phyloP scores from a whole-genome alignment of 2,888 invertebrate species.

The Caenorhabditis macrosperma region DNA sequence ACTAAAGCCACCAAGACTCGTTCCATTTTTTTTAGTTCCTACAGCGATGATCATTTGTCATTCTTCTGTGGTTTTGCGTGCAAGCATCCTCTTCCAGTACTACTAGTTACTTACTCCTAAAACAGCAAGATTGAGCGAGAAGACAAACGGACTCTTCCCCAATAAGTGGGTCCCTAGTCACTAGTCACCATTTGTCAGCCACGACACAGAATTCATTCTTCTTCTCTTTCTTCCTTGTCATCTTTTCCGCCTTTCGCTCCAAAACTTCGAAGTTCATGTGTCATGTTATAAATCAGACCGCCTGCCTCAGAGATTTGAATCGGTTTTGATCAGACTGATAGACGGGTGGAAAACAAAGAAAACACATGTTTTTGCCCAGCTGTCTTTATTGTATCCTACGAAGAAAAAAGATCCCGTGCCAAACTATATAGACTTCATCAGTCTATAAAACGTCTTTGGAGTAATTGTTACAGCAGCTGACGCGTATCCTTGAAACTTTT shows the following conservation, averaged over 20 bases:
- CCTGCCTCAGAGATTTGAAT: neutral
- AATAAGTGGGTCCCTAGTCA: constrained; percentile 49
- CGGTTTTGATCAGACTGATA: constrained; percentile 9
- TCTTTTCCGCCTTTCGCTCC: neutral
- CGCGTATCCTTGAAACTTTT: no score
- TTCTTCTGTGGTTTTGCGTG: no score
- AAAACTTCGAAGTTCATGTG: constrained; percentile 47
- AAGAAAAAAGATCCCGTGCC: no score
- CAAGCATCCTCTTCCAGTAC: no score
- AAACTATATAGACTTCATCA: no score
- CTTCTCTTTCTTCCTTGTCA: constrained; percentile 19
- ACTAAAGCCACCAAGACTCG: no score
- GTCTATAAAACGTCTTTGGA: no score
- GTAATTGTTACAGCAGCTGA: no score
- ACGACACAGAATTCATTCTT: constrained; percentile 44
- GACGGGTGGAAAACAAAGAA: neutral
- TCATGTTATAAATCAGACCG: constrained; percentile 10
- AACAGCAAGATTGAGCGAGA: neutral
- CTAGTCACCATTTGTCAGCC: constrained; percentile 40
- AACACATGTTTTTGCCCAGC: constrained; percentile 34
- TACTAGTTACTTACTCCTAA: constrained; percentile 9
- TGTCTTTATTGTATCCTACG: neutral
- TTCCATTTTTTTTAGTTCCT: no score
- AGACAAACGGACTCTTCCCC: constrained; percentile 10
- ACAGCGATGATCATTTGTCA: no score